Conservation (phyloP, 2,888 invertebrate genomes). For the Hemistola chrysoprasaria region DNA sequence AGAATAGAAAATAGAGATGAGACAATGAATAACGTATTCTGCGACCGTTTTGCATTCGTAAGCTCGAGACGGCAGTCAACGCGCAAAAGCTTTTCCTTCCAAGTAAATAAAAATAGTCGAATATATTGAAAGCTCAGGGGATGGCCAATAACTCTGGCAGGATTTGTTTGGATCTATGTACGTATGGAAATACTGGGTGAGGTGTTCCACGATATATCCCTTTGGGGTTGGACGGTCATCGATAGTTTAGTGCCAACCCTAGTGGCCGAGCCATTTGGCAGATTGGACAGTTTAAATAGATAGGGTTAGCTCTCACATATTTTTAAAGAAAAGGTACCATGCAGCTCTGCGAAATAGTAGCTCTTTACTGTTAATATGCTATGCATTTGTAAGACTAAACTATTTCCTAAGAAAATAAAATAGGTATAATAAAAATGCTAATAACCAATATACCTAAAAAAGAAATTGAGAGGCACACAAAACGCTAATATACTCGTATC, state of each 20-base stretch:
- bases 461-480: background rate
- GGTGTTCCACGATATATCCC: slow-evolving; percentile 45
- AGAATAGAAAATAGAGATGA: slow-evolving; percentile 37
- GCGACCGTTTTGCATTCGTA: slow-evolving; percentile 52
- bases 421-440: too few relatives aligned
- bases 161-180: slow-evolving; percentile 67
- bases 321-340: too few relatives aligned
- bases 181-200: slow-evolving; percentile 62
- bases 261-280: slow-evolving; percentile 23
- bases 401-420: too few relatives aligned
- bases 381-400: too few relatives aligned
- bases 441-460: too few relatives aligned
- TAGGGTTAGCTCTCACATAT: slow-evolving; percentile 5
- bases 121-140: slow-evolving; percentile 72
- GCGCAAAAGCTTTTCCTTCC: slow-evolving; percentile 57
- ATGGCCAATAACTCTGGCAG: slow-evolving; percentile 70
- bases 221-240: slow-evolving; percentile 39
- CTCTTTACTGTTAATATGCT: too few relatives aligned
- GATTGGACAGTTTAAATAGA: slow-evolving; percentile 15
- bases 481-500: slow-evolving; percentile 14
- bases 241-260: slow-evolving; percentile 46
- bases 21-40: slow-evolving; percentile 59
- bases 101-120: slow-evolving; percentile 73
- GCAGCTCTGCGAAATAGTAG: too few relatives aligned
- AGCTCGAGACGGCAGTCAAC: slow-evolving; percentile 47